Percentiles rank a stretch among this genome's conserved stretches.
Evolutionary conservation across 1,140 invertebrate species (phyloP).

Genomic region (Daktulosphaira vitifoliae): DNA sequence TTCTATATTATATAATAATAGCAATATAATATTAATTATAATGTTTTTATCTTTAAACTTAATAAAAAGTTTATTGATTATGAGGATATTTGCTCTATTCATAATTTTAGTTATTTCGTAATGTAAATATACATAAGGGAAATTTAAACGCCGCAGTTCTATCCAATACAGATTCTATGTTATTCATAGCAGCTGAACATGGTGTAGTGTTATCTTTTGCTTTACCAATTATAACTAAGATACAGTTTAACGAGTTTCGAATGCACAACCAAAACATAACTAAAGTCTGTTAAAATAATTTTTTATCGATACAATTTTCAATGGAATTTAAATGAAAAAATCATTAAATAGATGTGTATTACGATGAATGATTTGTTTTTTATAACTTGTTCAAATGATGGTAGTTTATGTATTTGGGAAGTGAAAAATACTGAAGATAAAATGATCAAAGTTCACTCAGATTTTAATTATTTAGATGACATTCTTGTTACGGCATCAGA

Average conservation of each 20-base stretch:
- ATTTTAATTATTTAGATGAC: constrained; percentile 44
- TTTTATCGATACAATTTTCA: no score
- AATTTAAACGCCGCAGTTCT: constrained; percentile 52
- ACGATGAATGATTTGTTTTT: constrained; percentile 70
- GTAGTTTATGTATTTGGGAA: constrained; percentile 76
- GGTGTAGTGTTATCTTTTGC: constrained; percentile 67
- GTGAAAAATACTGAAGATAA: constrained; percentile 60
- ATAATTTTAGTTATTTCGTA: constrained; percentile 40
- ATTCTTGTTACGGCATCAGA: constrained; percentile 55
- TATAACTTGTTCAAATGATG: constrained; percentile 62
- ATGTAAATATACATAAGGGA: constrained; percentile 43
- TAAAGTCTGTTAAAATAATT: not conserved
- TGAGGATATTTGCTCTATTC: no score
- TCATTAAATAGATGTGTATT: constrained; percentile 49
- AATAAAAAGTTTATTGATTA: no score
- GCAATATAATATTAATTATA: no score
- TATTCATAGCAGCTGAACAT: constrained; percentile 64
- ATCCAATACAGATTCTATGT: constrained; percentile 61
- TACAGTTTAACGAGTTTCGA: constrained; percentile 58
- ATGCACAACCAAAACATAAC: constrained; percentile 56
- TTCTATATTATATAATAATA: no score
- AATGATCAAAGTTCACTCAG: constrained; percentile 52
- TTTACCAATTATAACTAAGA: constrained; percentile 65
- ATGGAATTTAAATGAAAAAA: no score
- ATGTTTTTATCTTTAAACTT: no score